Evolutionary conservation across 2,888 invertebrate species (phyloP).

Genomic region (Podotricha telesiphe): DNA sequence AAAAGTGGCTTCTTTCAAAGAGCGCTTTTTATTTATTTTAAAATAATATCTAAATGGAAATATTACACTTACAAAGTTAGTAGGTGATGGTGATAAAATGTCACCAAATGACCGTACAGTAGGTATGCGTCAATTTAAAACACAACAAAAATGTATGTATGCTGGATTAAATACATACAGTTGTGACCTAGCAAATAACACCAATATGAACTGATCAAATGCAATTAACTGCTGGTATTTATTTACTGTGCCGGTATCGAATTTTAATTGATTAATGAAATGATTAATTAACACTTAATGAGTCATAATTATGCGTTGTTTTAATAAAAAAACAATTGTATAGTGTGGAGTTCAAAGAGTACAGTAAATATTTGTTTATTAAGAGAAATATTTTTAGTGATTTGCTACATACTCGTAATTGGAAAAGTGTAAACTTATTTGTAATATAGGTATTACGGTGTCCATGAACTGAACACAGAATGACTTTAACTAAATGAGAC

Average conservation of each 20-base stretch:
- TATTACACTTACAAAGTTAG: no score
- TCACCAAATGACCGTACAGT: background rate
- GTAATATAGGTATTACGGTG: no score
- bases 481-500: no score
- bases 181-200: background rate
- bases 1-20: no score
- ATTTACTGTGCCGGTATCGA: slow-evolving; percentile 3
- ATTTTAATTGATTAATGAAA: slow-evolving; percentile 22
- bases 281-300: slow-evolving; percentile 13
- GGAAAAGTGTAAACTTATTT: no score
- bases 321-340: background rate
- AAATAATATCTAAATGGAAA: no score
- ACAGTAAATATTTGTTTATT: background rate
- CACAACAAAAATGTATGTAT: background rate
- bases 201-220: slow-evolving; percentile 25
- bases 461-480: no score
- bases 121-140: background rate
- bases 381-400: no score
- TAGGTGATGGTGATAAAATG: background rate
- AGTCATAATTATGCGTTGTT: background rate
- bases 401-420: no score
- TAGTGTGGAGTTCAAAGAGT: background rate
- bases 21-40: no score
- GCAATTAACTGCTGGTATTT: slow-evolving; percentile 20
- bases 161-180: background rate